Evolutionary conservation across 2,888 invertebrate species (phyloP).

Genomic region (Aelia acuminata): DNA sequence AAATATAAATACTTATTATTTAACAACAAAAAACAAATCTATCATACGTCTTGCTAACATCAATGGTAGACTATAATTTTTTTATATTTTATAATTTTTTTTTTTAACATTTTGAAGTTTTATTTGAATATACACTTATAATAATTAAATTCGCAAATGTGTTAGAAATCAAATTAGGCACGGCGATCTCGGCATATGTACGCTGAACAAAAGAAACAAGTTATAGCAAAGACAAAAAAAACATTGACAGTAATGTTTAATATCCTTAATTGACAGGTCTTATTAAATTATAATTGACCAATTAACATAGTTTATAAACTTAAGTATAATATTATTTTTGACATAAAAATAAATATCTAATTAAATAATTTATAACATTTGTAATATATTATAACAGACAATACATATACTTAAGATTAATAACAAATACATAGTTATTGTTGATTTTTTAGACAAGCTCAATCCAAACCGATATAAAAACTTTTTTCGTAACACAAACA

Average conservation of each 20-base stretch:
- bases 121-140: slow-evolving; percentile 45
- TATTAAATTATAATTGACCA: slow-evolving; percentile 54
- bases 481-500: neutral
- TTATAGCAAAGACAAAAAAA: neutral
- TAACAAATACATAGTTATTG: slow-evolving; percentile 20
- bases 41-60: slow-evolving; percentile 46
- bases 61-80: slow-evolving; percentile 4
- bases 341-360: slow-evolving; percentile 39
- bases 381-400: slow-evolving; percentile 16
- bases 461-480: slow-evolving; percentile 25
- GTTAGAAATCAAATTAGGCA: slow-evolving; percentile 58
- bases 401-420: slow-evolving; percentile 32
- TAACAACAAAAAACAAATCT: slow-evolving; percentile 32
- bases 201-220: slow-evolving; percentile 5
- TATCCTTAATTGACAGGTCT: slow-evolving; percentile 47
- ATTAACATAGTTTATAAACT: slow-evolving; percentile 47
- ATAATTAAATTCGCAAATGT: slow-evolving; percentile 43
- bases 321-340: slow-evolving; percentile 35
- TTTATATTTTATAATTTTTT: neutral
- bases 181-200: slow-evolving; percentile 35
- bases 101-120: slow-evolving; percentile 11
- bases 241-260: slow-evolving; percentile 12
- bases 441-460: neutral
- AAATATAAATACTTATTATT: neutral
- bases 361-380: slow-evolving; percentile 11